Evolutionary conservation across 2,113 vertebrate genomes (phyloP).

Genomic region (Gadus macrocephalus): DNA sequence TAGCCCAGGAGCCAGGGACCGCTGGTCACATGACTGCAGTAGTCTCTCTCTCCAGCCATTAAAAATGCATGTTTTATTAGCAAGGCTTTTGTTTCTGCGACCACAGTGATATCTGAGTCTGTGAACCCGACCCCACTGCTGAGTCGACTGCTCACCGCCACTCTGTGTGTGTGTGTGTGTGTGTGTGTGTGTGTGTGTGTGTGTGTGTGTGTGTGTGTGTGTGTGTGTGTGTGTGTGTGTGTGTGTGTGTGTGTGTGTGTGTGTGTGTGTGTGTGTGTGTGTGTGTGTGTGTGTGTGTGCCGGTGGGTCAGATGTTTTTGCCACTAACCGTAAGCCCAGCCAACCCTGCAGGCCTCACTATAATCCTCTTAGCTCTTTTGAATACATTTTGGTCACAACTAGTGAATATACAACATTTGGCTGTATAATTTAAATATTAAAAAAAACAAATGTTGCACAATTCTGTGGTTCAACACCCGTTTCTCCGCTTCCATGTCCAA

Average conservation of each 20-base stretch:
- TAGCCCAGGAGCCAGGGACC: neutral
- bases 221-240: slow-evolving; percentile 5
- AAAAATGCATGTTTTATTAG: slow-evolving; percentile 63
- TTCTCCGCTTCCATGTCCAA: too few relatives aligned
- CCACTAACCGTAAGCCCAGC: slow-evolving; percentile 30
- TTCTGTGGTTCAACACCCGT: too few relatives aligned
- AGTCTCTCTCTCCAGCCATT: slow-evolving; percentile 37
- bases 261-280: neutral
- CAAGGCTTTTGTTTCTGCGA: slow-evolving; percentile 50
- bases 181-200: slow-evolving; percentile 12
- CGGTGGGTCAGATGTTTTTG: slow-evolving; percentile 9
- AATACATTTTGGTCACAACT: too few relatives aligned
- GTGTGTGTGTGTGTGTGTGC: neutral
- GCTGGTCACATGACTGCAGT: slow-evolving; percentile 29
- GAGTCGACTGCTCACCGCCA: slow-evolving; percentile 37
- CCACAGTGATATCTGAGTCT: slow-evolving; percentile 42
- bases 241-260: neutral
- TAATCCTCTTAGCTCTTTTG: slow-evolving; percentile 58
- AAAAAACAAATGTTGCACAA: too few relatives aligned
- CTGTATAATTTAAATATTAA: too few relatives aligned
- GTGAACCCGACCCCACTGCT: slow-evolving; percentile 45
- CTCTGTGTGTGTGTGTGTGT: slow-evolving; percentile 18
- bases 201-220: slow-evolving; percentile 1
- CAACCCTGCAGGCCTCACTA: slow-evolving; percentile 45
- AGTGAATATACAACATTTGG: too few relatives aligned